A percentile compares a stretch with the other conserved stretches of the same genome.
Evolutionary conservation across 2,113 vertebrate species (phyloP).

Genomic region (Cyanoderma ruficeps): DNA sequence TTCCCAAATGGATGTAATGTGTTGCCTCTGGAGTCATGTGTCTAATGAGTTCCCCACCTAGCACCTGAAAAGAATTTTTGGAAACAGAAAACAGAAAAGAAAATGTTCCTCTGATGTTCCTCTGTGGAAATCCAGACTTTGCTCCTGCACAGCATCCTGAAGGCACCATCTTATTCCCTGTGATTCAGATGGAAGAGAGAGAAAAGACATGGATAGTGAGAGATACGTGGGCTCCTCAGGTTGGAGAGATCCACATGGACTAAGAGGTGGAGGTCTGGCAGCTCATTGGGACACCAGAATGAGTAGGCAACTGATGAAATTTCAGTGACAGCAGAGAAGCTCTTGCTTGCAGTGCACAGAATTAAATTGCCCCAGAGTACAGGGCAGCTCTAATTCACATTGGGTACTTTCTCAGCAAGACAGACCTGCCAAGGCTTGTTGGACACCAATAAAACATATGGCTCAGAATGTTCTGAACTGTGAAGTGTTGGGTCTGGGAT

Average conservation of each 20-base stretch:
- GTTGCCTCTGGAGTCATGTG: neutral
- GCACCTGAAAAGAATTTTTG: neutral
- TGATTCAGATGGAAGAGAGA: neutral
- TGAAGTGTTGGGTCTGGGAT: neutral
- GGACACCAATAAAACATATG: neutral
- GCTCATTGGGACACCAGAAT: neutral
- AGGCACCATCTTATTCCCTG: neutral
- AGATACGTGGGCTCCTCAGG: neutral
- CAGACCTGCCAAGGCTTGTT: neutral
- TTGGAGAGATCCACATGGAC: rapidly evolving
- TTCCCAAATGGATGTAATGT: neutral
- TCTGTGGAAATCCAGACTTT: neutral
- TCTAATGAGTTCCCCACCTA: neutral
- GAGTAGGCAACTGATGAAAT: neutral
- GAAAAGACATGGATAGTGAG: rapidly evolving
- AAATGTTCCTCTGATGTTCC: neutral
- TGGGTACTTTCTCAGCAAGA: neutral
- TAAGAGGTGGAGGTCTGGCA: rapidly evolving
- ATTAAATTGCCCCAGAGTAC: neutral
- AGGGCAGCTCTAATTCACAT: neutral
- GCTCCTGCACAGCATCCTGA: neutral
- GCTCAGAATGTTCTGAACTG: neutral
- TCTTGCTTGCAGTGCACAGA: neutral
- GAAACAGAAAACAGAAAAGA: neutral
- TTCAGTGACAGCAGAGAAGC: neutral